These are phyloP conservation scores for Anthrax anthrax DNA, from an alignment of 2,888 invertebrate species.

Conservation along the genomic window DNA sequence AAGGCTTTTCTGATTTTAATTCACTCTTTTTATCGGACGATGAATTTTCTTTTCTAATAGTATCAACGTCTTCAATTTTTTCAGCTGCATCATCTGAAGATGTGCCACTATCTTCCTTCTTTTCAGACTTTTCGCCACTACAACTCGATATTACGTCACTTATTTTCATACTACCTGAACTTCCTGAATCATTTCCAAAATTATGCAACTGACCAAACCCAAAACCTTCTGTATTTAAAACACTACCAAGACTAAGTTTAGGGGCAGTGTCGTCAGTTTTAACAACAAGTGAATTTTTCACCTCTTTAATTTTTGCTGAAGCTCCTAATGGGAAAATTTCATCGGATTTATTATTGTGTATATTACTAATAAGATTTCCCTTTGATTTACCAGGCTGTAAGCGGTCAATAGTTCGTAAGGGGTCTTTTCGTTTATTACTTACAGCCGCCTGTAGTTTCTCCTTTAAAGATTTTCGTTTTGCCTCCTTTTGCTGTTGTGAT, in stretches of 20 bases:
- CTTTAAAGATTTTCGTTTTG: constrained; percentile 31
- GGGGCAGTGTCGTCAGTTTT: constrained; percentile 57
- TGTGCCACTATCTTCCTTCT: constrained; percentile 12
- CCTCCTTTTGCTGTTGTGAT: constrained; percentile 32
- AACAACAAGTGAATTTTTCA: constrained; percentile 40
- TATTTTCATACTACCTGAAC: constrained; percentile 18
- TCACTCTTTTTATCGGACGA: constrained; percentile 16
- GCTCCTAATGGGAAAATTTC: constrained; percentile 42
- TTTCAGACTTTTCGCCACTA: constrained; percentile 7
- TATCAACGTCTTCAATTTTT: constrained; percentile 14
- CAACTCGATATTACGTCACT: constrained; percentile 9
- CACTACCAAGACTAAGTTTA: constrained; percentile 72
- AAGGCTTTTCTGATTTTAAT: constrained; percentile 40
- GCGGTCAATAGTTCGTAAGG: constrained; percentile 69
- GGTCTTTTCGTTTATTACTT: constrained; percentile 47
- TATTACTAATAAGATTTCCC: constrained; percentile 65
- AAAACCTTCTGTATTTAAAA: constrained; percentile 57
- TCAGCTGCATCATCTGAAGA: constrained; percentile 15
- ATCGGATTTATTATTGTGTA: constrained; percentile 44
- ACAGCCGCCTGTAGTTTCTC: constrained; percentile 26
- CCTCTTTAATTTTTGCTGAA: constrained; percentile 42
- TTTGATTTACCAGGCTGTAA: constrained; percentile 78
- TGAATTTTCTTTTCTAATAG: constrained; percentile 17
- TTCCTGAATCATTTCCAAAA: constrained; percentile 38
- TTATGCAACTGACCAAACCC: constrained; percentile 45